Conservation (phyloP, 1,140 invertebrate genomes). For the Ceratina japonica region DNA sequence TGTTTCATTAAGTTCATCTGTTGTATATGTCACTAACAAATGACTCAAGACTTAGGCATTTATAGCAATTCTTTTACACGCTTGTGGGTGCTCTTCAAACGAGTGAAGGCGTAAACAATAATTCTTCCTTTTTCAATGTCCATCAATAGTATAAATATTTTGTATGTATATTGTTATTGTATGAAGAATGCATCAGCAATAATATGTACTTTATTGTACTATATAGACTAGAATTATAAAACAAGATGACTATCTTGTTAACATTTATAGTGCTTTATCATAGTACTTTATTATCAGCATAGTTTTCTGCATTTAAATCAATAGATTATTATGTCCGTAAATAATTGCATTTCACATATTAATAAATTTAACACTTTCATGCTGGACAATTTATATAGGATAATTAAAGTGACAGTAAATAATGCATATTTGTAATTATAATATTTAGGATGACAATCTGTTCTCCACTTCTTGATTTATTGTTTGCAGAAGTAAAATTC, state of each 20-base stretch:
- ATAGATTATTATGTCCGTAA: slow-evolving; percentile 21
- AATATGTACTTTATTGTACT: slow-evolving; percentile 16
- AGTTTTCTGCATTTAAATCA: slow-evolving; percentile 13
- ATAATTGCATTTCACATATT: slow-evolving; percentile 35
- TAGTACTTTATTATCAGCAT: slow-evolving; percentile 15
- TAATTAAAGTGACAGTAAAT: slow-evolving; percentile 13
- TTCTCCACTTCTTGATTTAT: slow-evolving; percentile 7
- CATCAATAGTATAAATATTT: neutral
- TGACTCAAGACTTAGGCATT: slow-evolving; percentile 6
- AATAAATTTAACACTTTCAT: slow-evolving; percentile 33
- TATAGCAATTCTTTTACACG: neutral
- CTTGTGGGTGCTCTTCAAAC: neutral
- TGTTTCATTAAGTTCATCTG: neutral
- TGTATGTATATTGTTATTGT: slow-evolving; percentile 2
- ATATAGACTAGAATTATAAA: slow-evolving; percentile 33
- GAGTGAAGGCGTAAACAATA: neutral
- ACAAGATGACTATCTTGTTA: slow-evolving; percentile 25
- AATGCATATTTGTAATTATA: slow-evolving; percentile 29
- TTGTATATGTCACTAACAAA: neutral
- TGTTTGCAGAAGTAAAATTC: slow-evolving; percentile 10
- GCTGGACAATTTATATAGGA: neutral
- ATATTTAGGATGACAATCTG: slow-evolving; percentile 24
- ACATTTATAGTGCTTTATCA: slow-evolving; percentile 14
- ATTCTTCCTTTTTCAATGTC: neutral
- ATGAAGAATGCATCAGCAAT: slow-evolving; percentile 7